Evolutionary conservation across 2,797 vertebrate genomes (phyloP).

Genomic region (Myotis planiceps): DNA sequence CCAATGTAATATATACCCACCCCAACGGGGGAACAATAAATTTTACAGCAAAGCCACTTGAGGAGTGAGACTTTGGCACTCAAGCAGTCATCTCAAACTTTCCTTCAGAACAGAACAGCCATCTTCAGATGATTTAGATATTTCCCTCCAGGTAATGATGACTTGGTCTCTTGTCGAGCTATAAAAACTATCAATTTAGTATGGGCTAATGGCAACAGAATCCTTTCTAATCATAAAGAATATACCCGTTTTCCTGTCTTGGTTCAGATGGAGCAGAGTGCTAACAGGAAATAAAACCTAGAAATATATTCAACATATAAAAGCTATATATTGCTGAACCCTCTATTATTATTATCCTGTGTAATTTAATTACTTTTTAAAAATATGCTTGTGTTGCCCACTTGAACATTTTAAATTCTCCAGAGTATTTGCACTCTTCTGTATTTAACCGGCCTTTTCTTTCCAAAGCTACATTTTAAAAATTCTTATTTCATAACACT

Average conservation of each 20-base stretch:
- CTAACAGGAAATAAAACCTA: slow-evolving; percentile 58
- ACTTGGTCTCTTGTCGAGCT: slow-evolving; percentile 73
- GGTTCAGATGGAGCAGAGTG: slow-evolving; percentile 27
- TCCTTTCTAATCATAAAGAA: slow-evolving; percentile 70
- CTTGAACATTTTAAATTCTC: slow-evolving; percentile 23
- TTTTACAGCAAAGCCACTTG: slow-evolving; percentile 15
- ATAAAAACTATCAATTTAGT: slow-evolving; percentile 76
- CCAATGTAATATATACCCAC: slow-evolving; percentile 27
- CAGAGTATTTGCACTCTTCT: not conserved
- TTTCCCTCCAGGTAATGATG: slow-evolving; percentile 70
- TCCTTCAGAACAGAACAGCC: slow-evolving; percentile 38
- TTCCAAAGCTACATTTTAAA: slow-evolving; percentile 15
- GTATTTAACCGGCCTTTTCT: slow-evolving; percentile 47
- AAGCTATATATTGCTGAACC: not conserved
- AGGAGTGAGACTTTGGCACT: slow-evolving; percentile 17
- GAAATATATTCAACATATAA: slow-evolving; percentile 52
- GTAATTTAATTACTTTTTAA: slow-evolving; percentile 43
- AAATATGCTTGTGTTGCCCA: not conserved
- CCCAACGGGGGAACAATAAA: slow-evolving; percentile 26
- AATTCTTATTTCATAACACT: slow-evolving; percentile 24
- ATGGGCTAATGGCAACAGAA: slow-evolving; percentile 63
- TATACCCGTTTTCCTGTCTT: not conserved
- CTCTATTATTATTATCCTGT: not conserved
- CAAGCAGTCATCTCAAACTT: slow-evolving; percentile 43
- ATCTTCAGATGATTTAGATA: slow-evolving; percentile 77